These are phyloP conservation scores for Hemistola chrysoprasaria DNA, from an alignment of 2,888 invertebrate species.

Conservation along the genomic window DNA sequence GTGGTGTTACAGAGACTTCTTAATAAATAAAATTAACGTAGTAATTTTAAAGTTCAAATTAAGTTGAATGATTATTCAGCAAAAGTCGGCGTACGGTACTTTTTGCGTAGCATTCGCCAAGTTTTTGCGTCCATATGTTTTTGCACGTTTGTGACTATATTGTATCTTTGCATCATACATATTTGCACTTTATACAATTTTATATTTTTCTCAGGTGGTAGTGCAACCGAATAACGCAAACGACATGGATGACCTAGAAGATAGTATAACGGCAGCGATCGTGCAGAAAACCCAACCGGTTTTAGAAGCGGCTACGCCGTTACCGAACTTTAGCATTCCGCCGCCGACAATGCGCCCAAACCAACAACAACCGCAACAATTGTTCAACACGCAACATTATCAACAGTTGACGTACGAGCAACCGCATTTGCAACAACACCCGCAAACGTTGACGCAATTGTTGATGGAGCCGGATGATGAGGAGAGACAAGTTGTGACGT, in stretches of 20 bases:
- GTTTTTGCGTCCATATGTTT: too few relatives aligned
- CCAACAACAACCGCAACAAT: constrained; percentile 44
- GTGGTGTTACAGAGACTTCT: too few relatives aligned
- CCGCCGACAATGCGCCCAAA: constrained; percentile 50
- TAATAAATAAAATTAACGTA: too few relatives aligned
- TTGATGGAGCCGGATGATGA: constrained; percentile 70
- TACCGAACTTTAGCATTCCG: constrained; percentile 54
- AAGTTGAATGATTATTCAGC: too few relatives aligned
- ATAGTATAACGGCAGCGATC: constrained; percentile 78
- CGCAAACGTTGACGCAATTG: constrained; percentile 53
- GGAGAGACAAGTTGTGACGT: constrained; percentile 63
- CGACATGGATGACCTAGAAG: constrained; percentile 78
- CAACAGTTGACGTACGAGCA: constrained; percentile 55
- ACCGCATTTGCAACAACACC: constrained; percentile 50
- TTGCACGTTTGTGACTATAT: too few relatives aligned
- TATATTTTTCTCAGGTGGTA: constrained; percentile 44
- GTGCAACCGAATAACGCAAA: constrained; percentile 72
- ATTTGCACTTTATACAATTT: too few relatives aligned
- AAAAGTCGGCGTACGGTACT: too few relatives aligned
- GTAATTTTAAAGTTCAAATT: too few relatives aligned
- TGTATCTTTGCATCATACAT: too few relatives aligned
- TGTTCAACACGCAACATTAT: constrained; percentile 52
- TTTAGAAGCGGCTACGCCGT: constrained; percentile 43
- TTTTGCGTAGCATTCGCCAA: too few relatives aligned
- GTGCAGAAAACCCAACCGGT: constrained; percentile 61